phyloP scores from a whole-genome alignment of 2,113 vertebrate species.

The Castor canadensis region DNA sequence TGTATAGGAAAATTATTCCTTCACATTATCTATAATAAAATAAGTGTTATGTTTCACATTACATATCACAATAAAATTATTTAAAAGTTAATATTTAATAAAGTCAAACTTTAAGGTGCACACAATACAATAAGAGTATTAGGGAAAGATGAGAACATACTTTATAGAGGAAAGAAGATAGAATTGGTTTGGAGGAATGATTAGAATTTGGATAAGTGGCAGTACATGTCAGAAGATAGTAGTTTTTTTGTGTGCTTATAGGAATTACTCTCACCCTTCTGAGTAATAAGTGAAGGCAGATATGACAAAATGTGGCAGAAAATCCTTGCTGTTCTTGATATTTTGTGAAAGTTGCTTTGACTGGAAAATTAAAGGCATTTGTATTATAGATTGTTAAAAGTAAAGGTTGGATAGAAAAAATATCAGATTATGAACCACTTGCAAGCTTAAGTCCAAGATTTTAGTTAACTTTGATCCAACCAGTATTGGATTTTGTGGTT shows the following conservation, averaged over 20 bases:
- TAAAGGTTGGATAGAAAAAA: neutral
- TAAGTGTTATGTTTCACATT: conserved; percentile 38
- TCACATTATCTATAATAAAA: neutral
- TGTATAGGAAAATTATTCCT: neutral
- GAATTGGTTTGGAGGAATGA: neutral
- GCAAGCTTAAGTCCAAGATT: conserved; percentile 13
- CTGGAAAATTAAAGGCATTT: neutral
- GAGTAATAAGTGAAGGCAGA: neutral
- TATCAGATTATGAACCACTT: neutral
- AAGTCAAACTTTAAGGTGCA: conserved; percentile 14
- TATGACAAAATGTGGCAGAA: neutral
- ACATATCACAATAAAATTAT: neutral
- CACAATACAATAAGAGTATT: neutral
- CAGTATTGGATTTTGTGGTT: neutral
- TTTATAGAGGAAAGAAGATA: conserved; percentile 7
- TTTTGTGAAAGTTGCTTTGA: neutral
- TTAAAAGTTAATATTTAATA: neutral
- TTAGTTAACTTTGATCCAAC: conserved; percentile 23
- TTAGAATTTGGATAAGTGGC: neutral
- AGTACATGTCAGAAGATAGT: neutral
- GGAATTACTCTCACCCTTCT: neutral
- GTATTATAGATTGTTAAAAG: neutral
- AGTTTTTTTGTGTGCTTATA: neutral
- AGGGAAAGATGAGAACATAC: neutral
- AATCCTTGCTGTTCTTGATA: neutral